Evolutionary conservation across 2,888 invertebrate species (phyloP).

Genomic region (Lasioglossum marginatum): DNA sequence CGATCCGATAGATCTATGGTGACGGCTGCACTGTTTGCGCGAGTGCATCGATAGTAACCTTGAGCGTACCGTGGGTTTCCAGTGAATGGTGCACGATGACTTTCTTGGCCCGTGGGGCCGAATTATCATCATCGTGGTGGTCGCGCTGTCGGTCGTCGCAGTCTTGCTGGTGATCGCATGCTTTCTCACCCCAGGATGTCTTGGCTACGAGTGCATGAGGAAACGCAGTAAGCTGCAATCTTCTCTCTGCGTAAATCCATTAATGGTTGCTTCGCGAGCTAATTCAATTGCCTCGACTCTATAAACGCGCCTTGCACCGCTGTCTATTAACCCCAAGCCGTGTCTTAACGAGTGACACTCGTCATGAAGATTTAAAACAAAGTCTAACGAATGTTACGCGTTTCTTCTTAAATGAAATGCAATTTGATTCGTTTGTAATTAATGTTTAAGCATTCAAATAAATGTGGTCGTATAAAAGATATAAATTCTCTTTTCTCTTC

Average conservation of each 20-base stretch:
- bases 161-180: constrained; percentile 81
- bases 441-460: no score
- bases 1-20: background rate
- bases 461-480: no score
- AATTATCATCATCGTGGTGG: constrained; percentile 79
- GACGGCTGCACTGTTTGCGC: background rate
- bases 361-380: no score
- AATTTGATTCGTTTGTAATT: no score
- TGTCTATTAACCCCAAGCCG: background rate
- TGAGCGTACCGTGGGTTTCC: constrained; percentile 45
- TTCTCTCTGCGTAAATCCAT: background rate
- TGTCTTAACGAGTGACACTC: no score
- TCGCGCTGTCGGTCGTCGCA: constrained; percentile 75
- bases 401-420: no score
- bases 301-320: background rate
- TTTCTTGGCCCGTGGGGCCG: constrained; percentile 82
- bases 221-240: constrained; percentile 77
- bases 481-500: no score
- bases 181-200: constrained; percentile 83
- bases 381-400: no score
- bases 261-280: background rate
- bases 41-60: constrained; percentile 36
- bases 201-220: constrained; percentile 81
- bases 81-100: constrained; percentile 82
- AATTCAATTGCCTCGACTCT: background rate